phyloP scores from a whole-genome alignment of 2,113 vertebrate genomes.

The Pituophis catenifer region DNA sequence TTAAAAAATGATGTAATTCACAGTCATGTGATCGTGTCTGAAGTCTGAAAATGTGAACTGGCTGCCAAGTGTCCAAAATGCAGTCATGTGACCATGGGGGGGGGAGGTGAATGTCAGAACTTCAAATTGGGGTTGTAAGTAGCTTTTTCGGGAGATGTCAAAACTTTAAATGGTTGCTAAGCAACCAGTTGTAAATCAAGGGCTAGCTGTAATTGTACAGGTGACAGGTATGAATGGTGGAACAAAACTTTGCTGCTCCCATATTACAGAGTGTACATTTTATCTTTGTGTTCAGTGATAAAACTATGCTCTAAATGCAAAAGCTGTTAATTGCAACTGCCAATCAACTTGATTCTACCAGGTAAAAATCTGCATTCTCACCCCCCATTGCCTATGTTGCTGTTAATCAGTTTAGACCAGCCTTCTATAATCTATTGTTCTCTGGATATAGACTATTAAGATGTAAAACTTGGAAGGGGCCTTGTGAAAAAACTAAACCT shows the following conservation, averaged over 20 bases:
- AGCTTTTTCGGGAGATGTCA: neutral
- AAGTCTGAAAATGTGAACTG: neutral
- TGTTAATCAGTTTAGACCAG: neutral
- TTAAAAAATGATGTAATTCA: neutral
- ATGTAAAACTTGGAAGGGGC: neutral
- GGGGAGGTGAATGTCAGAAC: neutral
- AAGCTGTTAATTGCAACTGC: neutral
- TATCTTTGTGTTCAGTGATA: neutral
- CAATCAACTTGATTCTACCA: neutral
- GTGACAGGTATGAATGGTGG: neutral
- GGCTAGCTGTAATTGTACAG: neutral
- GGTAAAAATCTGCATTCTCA: neutral
- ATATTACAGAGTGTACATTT: neutral
- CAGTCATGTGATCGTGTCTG: neutral
- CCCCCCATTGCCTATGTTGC: neutral
- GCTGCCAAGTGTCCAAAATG: neutral
- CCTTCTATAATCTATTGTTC: neutral
- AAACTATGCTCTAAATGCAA: neutral
- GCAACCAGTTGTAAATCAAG: neutral
- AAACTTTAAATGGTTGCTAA: neutral
- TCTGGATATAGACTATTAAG: neutral
- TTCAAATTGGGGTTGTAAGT: neutral
- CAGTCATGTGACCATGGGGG: neutral
- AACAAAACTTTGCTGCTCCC: neutral
- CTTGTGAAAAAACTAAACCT: neutral